Evolutionary conservation across 2,113 vertebrate species (phyloP), one percentile per base, ranked within the genome.

Genomic region (Corythoichthys haematopterus): DNA sequence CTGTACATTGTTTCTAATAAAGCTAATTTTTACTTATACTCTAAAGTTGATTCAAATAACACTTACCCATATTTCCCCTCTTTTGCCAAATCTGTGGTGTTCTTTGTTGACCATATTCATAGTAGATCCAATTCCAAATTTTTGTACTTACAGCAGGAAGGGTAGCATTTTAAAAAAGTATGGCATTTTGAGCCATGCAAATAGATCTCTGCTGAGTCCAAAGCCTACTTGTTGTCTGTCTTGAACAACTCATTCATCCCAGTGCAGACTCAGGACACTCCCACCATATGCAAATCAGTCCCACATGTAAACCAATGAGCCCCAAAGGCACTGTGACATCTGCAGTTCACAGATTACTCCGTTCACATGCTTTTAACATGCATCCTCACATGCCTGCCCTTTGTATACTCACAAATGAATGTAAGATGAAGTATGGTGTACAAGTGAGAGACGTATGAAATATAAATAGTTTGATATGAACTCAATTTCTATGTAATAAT

Each of bases 61-160:
- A 89, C 91, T 89, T 80, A 93, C 92, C 92, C 89, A 91, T 80
- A 87, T 69, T 76, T 79, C 82, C 82, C 85, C 82, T 87, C 71
- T 86, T 77, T 82, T 85, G 61, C 78, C 75, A 76, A 82, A 77
- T 75, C 82, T 75, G 72, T 15, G 65, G 72, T 71, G 75, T 85
- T 78, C 85, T 76, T 69, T 79, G 78, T 75, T 81, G 79, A 87
- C 75, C 92, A 93, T 93, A 78, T 91, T 92, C 90, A 67, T 4
- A 36, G 37, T 40, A 61, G 80, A 55, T 84, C 78, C 84, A 61
- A n/a, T 53, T 83, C 68, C 77, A 78, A 66, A 70, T 70, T 66
- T 73, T 83, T 85, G 67, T 66, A 72, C 74, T 87, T 76, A 88
- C 7, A 85, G 81, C 62, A 77, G 68, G 55, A 76, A 69, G 61